Percentiles rank a stretch among this genome's conserved stretches.
Evolutionary conservation across 2,797 vertebrate species (phyloP).

Genomic region (Cichlasoma orientale): DNA sequence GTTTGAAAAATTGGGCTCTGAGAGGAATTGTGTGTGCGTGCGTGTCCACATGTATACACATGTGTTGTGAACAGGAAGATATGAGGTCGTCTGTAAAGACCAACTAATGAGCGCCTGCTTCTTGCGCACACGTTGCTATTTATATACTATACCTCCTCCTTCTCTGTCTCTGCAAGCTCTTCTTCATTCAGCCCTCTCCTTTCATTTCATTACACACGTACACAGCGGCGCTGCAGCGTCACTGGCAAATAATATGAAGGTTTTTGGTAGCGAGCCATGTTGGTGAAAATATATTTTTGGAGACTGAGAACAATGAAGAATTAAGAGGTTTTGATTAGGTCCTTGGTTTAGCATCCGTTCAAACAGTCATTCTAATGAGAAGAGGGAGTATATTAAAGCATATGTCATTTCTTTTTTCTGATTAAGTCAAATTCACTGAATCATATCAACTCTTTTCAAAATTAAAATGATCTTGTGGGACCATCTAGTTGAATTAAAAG

Average conservation of each 20-base stretch:
- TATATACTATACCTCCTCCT: constrained; percentile 60
- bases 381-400: background rate
- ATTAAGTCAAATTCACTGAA: background rate
- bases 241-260: background rate
- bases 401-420: background rate
- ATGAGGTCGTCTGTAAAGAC: constrained; percentile 64
- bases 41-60: constrained; percentile 24
- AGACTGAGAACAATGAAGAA: background rate
- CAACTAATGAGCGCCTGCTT: constrained; percentile 71
- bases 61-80: constrained; percentile 63
- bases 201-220: constrained; percentile 33
- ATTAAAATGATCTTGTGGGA: background rate
- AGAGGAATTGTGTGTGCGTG: background rate
- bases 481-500: constrained; percentile 28
- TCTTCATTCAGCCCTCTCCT: constrained; percentile 38
- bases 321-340: background rate
- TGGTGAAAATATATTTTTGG: background rate
- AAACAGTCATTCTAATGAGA: background rate
- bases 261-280: background rate
- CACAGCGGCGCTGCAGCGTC: constrained; percentile 19
- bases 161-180: constrained; percentile 45
- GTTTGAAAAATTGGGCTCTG: background rate
- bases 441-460: background rate
- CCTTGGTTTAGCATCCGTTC: background rate
- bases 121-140: constrained; percentile 70